These are phyloP conservation scores for Gadopsis marmoratus DNA, from an alignment of 2,797 vertebrate genomes.

Conservation along the genomic window DNA sequence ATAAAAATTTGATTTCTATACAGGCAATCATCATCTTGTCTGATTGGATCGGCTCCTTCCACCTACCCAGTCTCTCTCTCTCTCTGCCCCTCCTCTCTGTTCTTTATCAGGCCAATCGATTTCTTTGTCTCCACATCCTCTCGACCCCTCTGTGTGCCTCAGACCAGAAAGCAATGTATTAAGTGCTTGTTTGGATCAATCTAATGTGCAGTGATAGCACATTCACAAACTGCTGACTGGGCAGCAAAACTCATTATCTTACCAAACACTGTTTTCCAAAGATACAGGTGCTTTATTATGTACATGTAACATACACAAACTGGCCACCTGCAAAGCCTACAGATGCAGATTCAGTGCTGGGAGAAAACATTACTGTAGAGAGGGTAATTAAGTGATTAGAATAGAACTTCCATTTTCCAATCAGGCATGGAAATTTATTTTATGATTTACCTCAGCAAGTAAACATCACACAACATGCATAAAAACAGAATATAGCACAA, in stretches of 20 bases:
- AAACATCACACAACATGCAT: not conserved
- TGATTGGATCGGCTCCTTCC: conserved; percentile 61
- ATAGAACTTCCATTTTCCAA: not conserved
- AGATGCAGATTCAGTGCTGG: not conserved
- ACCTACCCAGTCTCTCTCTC: conserved; percentile 3
- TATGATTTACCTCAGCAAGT: not conserved
- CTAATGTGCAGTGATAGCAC: conserved; percentile 85
- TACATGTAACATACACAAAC: conserved; percentile 43
- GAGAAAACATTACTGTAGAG: conserved; percentile 21
- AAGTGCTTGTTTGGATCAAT: conserved; percentile 88
- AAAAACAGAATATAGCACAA: not conserved
- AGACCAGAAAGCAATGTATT: conserved; percentile 84
- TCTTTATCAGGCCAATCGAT: conserved; percentile 76
- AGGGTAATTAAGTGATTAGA: conserved; percentile 15
- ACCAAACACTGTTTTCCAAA: conserved; percentile 68
- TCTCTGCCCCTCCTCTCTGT: conserved; percentile 36
- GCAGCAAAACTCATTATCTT: conserved; percentile 80
- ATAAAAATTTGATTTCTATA: conserved; percentile 78
- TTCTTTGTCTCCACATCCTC: conserved; percentile 60
- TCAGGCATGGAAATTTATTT: not conserved
- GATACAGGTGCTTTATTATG: conserved; percentile 44
- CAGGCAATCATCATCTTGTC: conserved; percentile 54
- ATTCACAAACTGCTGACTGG: conserved; percentile 86
- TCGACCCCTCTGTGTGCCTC: conserved; percentile 53
- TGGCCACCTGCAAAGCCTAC: conserved; percentile 40